Percentiles rank a stretch among this genome's conserved stretches.
Conservation (phyloP, 2,888 invertebrate genomes). For the Caenorhabditis sinica region DNA sequence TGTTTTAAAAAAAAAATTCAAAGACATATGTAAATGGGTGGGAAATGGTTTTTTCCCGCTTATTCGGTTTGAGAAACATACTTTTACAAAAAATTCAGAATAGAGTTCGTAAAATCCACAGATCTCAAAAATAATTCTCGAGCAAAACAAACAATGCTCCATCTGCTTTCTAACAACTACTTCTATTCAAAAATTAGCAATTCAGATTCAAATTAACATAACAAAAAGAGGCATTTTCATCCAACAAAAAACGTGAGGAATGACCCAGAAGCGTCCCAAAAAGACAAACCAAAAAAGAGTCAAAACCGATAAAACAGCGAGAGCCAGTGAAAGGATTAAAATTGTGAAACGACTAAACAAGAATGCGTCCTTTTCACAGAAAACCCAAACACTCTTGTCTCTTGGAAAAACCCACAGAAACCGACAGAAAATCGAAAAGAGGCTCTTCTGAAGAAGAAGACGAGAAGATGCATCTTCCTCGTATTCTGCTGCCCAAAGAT, state of each 20-base stretch:
- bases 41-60: too few relatives aligned
- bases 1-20: too few relatives aligned
- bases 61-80: too few relatives aligned
- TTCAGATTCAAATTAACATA: not conserved
- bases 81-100: too few relatives aligned
- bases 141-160: not conserved
- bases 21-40: too few relatives aligned
- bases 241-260: slow-evolving; percentile 10
- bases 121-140: not conserved
- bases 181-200: slow-evolving; percentile 12
- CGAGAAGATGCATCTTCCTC: slow-evolving; percentile 23
- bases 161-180: too few relatives aligned
- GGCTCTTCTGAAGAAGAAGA: slow-evolving; percentile 8
- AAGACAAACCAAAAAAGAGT: not conserved
- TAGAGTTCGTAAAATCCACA: too few relatives aligned
- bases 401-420: not conserved
- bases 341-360: not conserved
- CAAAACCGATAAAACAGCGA: too few relatives aligned
- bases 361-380: not conserved
- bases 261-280: not conserved
- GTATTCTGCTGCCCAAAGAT: slow-evolving; percentile 31
- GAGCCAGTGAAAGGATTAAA: slow-evolving; percentile 18
- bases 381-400: not conserved
- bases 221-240: not conserved
- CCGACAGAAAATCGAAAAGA: not conserved